Conservation (phyloP, 2,888 invertebrate genomes). For the Acronicta alni region DNA sequence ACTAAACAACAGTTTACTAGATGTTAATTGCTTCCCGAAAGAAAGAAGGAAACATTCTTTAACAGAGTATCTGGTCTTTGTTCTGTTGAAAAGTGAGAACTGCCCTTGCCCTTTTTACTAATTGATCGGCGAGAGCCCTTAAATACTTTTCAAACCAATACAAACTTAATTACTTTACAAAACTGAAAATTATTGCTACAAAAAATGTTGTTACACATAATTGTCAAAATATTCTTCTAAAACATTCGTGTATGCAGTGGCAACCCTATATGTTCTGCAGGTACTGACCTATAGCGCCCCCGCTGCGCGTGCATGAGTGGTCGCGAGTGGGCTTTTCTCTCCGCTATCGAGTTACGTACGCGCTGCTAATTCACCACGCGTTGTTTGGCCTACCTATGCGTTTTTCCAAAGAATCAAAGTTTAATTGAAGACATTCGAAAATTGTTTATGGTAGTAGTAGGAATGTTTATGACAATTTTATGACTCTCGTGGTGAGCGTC, state of each 20-base stretch:
- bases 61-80: too few relatives aligned
- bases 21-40: neutral
- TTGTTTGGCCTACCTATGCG: constrained; percentile 26
- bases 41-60: neutral
- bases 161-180: too few relatives aligned
- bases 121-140: too few relatives aligned
- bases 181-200: too few relatives aligned
- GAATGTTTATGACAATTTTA: neutral
- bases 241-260: neutral
- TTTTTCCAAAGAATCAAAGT: constrained; percentile 1
- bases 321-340: constrained; percentile 56
- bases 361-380: constrained; percentile 39
- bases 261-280: constrained; percentile 35
- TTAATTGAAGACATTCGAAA: constrained; percentile 10
- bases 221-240: neutral
- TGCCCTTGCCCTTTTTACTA: too few relatives aligned
- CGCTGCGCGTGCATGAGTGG: constrained; percentile 53
- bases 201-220: too few relatives aligned
- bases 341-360: constrained; percentile 51
- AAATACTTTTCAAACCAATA: too few relatives aligned
- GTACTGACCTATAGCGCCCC: constrained; percentile 57
- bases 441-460: neutral
- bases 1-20: neutral
- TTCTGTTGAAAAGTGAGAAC: too few relatives aligned
- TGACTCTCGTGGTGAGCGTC: neutral